Percentiles rank a stretch among this genome's conserved stretches.
Evolutionary conservation across 2,888 invertebrate species (phyloP).

Genomic region (Isoperla grammatica): DNA sequence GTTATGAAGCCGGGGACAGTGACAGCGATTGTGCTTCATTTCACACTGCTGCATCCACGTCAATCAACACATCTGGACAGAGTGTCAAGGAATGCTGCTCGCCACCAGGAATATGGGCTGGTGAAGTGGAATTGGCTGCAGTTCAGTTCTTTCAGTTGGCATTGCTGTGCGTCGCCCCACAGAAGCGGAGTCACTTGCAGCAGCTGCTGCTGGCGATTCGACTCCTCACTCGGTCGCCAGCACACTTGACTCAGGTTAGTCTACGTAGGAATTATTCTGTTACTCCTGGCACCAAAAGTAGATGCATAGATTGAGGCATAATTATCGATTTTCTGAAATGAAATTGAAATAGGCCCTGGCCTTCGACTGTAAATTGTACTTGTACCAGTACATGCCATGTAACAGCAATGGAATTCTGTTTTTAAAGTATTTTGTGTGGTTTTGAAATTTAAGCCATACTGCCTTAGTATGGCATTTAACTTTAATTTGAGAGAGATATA

Average conservation of each 20-base stretch:
- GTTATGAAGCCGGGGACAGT: slow-evolving; percentile 4
- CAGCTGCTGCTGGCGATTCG: slow-evolving; percentile 3
- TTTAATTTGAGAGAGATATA: no score
- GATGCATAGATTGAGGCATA: not conserved
- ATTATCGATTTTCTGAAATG: no score
- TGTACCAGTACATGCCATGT: no score
- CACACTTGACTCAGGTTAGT: not conserved
- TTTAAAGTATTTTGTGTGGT: no score
- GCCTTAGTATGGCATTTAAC: no score
- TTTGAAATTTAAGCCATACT: no score
- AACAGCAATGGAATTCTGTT: no score
- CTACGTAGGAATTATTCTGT: no score
- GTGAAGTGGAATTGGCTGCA: not conserved
- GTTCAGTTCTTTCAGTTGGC: not conserved
- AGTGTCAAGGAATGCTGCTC: not conserved
- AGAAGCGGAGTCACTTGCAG: not conserved
- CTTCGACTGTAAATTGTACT: no score
- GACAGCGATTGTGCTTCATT: slow-evolving; percentile 8
- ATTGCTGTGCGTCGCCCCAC: slow-evolving; percentile 2
- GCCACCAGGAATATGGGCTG: no score
- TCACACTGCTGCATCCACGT: not conserved
- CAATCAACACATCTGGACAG: not conserved
- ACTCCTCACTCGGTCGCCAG: not conserved
- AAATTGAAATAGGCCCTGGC: no score
- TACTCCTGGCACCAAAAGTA: not conserved